Evolutionary conservation across 2,888 invertebrate genomes (phyloP).

Genomic region (Euplexia lucipara): DNA sequence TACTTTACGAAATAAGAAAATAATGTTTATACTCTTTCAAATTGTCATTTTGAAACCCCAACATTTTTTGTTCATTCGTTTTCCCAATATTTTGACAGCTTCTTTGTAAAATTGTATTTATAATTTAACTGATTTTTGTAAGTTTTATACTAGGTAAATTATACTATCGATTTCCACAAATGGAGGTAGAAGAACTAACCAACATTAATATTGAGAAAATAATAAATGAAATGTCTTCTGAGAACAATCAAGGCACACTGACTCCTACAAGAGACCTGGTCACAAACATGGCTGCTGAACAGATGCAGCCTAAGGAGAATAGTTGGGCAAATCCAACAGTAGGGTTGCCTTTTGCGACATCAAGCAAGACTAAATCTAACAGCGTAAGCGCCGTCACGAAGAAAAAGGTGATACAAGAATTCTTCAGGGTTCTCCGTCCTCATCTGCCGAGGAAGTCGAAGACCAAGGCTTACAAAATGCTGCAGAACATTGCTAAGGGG

Average conservation of each 20-base stretch:
- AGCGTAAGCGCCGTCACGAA: neutral
- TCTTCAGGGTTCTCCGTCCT: conserved; percentile 57
- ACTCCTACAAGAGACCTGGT: neutral
- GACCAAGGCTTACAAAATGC: conserved; percentile 62
- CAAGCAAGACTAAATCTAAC: conserved; percentile 43
- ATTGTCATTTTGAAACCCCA: conserved; percentile 12
- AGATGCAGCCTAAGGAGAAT: neutral
- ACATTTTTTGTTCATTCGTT: conserved; percentile 16
- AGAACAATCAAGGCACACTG: neutral
- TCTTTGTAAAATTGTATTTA: conserved; percentile 20
- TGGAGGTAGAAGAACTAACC: conserved; percentile 39
- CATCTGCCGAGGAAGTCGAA: conserved; percentile 69
- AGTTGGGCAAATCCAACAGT: neutral
- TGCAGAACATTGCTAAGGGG: conserved; percentile 63
- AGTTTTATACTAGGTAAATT: neutral
- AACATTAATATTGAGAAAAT: conserved; percentile 9
- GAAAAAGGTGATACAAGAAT: conserved; percentile 32
- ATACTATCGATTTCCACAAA: conserved; percentile 36
- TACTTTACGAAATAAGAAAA: neutral
- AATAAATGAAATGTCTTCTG: conserved; percentile 6
- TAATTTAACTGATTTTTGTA: conserved; percentile 29
- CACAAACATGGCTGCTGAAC: conserved; percentile 19
- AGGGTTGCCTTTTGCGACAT: conserved; percentile 32
- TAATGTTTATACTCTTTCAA: neutral
- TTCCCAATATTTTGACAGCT: conserved; percentile 28